phyloP scores from a whole-genome alignment of 2,113 vertebrate species.

The Proterorhinus semilunaris region DNA sequence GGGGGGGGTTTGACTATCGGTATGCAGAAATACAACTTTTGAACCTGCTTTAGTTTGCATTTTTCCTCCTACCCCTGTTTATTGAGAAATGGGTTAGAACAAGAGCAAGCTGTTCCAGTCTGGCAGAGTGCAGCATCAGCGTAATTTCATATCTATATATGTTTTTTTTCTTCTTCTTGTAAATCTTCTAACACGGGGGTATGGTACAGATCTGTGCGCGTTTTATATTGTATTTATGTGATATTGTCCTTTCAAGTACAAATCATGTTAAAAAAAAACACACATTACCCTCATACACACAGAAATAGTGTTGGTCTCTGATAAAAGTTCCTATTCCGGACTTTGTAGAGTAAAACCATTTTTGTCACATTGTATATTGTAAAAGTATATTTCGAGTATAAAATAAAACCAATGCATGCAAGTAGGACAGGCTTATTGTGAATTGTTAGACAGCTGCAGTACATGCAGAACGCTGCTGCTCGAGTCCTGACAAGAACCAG shows the following conservation, averaged over 20 bases:
- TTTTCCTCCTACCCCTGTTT: constrained; percentile 29
- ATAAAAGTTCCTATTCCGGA: too few relatives aligned
- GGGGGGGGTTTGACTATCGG: constrained; percentile 81
- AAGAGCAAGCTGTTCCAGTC: constrained; percentile 34
- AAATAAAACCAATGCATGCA: too few relatives aligned
- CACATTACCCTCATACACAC: background rate
- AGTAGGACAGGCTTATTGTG: too few relatives aligned
- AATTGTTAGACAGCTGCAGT: too few relatives aligned
- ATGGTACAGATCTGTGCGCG: constrained; percentile 23
- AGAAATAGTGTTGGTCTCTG: too few relatives aligned
- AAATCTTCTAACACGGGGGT: constrained; percentile 46
- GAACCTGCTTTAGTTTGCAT: constrained; percentile 27
- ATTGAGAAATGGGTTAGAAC: constrained; percentile 38
- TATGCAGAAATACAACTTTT: constrained; percentile 21
- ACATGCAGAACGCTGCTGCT: too few relatives aligned
- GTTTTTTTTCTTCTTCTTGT: background rate
- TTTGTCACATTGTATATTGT: too few relatives aligned
- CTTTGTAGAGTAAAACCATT: too few relatives aligned
- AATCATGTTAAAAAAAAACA: constrained; percentile 33
- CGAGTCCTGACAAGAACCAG: too few relatives aligned
- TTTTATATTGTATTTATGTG: constrained; percentile 5
- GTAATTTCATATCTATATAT: constrained; percentile 1
- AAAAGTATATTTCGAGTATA: too few relatives aligned
- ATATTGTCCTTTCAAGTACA: constrained; percentile 8
- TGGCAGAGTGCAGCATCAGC: constrained; percentile 29